Base-by-base conservation (phyloP, 1,140 invertebrate genomes). In the Polypedilum vanderplanki region DNA sequence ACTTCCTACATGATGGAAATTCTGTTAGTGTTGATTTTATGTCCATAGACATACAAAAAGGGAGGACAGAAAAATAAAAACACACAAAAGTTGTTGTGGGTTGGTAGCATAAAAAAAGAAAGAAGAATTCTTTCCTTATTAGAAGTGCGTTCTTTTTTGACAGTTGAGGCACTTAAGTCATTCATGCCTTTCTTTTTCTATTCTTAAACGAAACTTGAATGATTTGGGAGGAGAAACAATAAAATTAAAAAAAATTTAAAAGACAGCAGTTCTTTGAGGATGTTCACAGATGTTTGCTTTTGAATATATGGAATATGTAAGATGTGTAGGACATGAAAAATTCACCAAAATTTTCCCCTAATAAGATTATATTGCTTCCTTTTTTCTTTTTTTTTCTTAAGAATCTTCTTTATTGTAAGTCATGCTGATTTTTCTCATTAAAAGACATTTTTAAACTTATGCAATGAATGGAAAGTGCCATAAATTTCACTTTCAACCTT, bases 341-440 rank as follows among this genome's bases (percentile, higher is more conserved):
- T 57, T 57, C 8, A 57, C 10, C 46, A 17, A 12, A 3, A 57
- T 15, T 57, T 57, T 57, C 24, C 24, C 24, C 46, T 57, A 57
- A 57, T 57, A 57, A 57, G 46, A 57, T 57, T 57, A 57, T 57
- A 57, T 57, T 57, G 46, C 46, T 57, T 57, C 46, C 46, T 57
- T n/a, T 57, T 57, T 57, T 12, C 46, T n/a, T n/a, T 33, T 12
- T 57, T 57, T 4, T 57, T 12, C 12, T 57, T 12, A 57, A 46
- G 7, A 46, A 46, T n/a, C n/a, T n/a, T n/a, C n/a, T 46, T 46
- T 15, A 57, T n/a, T 57, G 46, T n/a, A n/a, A n/a, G n/a, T n/a
- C 12, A 12, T 12, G 41, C 46, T 57, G 12, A 57, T 57, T 57
- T 12, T 57, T 57, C 46, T 57, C 12, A 57, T n/a, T 57, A n/a